Percentiles rank a stretch among this genome's conserved stretches.
Conservation (phyloP, 1,140 invertebrate genomes). For the Cydia pomonella region DNA sequence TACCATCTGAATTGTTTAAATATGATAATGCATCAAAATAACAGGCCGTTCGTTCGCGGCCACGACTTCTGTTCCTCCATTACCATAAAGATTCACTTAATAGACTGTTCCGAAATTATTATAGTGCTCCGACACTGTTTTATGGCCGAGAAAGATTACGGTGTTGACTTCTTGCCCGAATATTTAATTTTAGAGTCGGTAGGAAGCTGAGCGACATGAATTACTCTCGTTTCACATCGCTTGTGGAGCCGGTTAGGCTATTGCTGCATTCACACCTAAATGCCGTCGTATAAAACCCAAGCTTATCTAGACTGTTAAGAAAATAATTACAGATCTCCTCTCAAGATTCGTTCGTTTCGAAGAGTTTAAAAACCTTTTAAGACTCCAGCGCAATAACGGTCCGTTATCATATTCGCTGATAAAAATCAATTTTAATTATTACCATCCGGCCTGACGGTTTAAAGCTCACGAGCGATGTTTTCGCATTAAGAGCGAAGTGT, state of each 20-base stretch:
- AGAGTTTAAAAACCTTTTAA: slow-evolving; percentile 50
- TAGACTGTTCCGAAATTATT: slow-evolving; percentile 78
- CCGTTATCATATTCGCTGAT: slow-evolving; percentile 63
- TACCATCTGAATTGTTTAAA: slow-evolving; percentile 80
- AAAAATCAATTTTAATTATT: slow-evolving; percentile 68
- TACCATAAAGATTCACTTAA: slow-evolving; percentile 79
- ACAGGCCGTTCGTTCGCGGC: slow-evolving; percentile 68
- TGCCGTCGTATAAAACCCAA: slow-evolving; percentile 40
- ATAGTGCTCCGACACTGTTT: slow-evolving; percentile 70
- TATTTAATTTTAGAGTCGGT: slow-evolving; percentile 51
- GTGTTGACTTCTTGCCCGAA: slow-evolving; percentile 59
- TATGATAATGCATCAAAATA: slow-evolving; percentile 80
- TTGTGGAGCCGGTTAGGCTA: slow-evolving; percentile 1
- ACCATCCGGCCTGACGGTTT: slow-evolving; percentile 53
- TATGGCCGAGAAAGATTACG: slow-evolving; percentile 62
- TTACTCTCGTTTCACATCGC: slow-evolving; percentile 24
- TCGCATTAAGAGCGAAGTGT: slow-evolving; percentile 56
- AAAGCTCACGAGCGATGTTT: slow-evolving; percentile 52
- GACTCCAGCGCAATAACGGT: slow-evolving; percentile 54
- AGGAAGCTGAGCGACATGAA: slow-evolving; percentile 39
- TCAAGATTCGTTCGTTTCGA: slow-evolving; percentile 48
- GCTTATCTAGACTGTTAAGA: slow-evolving; percentile 48
- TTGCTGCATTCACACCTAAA: slow-evolving; percentile 28
- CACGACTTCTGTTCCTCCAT: slow-evolving; percentile 77
- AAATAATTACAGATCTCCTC: slow-evolving; percentile 55